Evolutionary conservation across 2,888 invertebrate genomes (phyloP).

Genomic region (Theretra japonica): DNA sequence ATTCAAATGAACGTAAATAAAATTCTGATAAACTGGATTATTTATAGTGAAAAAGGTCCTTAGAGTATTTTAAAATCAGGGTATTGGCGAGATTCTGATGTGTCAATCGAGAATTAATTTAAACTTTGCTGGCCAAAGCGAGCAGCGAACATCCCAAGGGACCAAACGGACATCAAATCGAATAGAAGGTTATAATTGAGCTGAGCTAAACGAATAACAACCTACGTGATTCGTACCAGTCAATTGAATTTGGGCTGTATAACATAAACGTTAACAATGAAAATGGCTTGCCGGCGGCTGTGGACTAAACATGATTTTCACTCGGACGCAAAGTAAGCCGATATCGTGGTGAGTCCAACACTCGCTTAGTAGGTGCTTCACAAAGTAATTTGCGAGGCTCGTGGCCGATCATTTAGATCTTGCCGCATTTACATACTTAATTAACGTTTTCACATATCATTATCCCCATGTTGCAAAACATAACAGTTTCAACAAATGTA

Average conservation of each 20-base stretch:
- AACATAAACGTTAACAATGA: slow-evolving; percentile 39
- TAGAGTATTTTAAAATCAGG: slow-evolving; percentile 71
- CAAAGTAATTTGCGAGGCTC: slow-evolving; percentile 70
- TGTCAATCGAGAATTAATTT: slow-evolving; percentile 82
- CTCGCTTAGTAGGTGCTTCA: slow-evolving; percentile 71
- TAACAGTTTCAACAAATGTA: slow-evolving; percentile 44
- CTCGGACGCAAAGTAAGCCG: slow-evolving; percentile 48
- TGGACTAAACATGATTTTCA: slow-evolving; percentile 48
- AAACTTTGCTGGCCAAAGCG: slow-evolving; percentile 79
- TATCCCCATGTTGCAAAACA: slow-evolving; percentile 52
- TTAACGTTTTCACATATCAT: slow-evolving; percentile 65
- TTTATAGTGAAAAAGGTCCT: slow-evolving; percentile 57
- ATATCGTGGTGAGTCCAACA: slow-evolving; percentile 64
- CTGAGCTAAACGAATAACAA: slow-evolving; percentile 68
- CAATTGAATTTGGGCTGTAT: slow-evolving; percentile 66
- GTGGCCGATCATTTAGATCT: slow-evolving; percentile 70
- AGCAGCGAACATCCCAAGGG: slow-evolving; percentile 72
- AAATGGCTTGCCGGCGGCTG: slow-evolving; percentile 36
- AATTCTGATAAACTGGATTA: slow-evolving; percentile 46
- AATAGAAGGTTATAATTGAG: slow-evolving; percentile 82
- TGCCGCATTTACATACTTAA: slow-evolving; percentile 68
- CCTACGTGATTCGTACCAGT: slow-evolving; percentile 53
- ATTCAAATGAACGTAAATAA: slow-evolving; percentile 33
- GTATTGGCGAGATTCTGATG: slow-evolving; percentile 70
- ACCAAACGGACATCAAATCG: slow-evolving; percentile 77